Conservation (phyloP, 2,113 vertebrate species). For the Pandion haliaetus region DNA sequence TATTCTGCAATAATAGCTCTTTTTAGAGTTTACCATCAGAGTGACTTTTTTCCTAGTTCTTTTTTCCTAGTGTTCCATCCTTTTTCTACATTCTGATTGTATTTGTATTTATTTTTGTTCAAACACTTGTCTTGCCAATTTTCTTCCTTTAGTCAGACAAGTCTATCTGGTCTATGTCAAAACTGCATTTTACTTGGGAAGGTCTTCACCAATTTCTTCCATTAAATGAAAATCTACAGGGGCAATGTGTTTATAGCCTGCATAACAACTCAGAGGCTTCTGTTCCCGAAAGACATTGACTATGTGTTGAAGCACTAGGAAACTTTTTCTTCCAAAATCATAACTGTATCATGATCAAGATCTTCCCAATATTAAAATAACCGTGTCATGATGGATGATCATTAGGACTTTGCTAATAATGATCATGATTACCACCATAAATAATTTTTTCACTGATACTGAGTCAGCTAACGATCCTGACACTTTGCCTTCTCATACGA, state of each 20-base stretch:
- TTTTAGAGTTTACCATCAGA: background rate
- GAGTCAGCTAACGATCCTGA: background rate
- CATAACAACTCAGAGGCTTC: background rate
- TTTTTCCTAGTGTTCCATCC: background rate
- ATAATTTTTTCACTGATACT: background rate
- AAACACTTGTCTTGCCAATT: background rate
- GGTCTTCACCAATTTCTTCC: background rate
- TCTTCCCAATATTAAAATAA: background rate
- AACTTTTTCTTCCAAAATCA: background rate
- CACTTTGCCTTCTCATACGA: background rate
- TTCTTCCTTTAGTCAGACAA: background rate
- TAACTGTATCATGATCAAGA: background rate
- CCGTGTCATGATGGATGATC: background rate
- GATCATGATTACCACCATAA: background rate
- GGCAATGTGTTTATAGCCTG: background rate
- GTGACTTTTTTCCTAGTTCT: no score
- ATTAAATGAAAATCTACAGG: background rate
- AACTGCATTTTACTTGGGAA: background rate
- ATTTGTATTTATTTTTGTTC: background rate
- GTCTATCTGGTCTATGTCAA: background rate
- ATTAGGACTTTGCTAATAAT: background rate
- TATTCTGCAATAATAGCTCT: background rate
- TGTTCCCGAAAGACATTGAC: background rate
- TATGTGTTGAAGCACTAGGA: background rate
- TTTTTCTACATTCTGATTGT: background rate